These are phyloP conservation scores for Netelia melanura DNA, from an alignment of 2,888 invertebrate species.

Conservation along the genomic window DNA sequence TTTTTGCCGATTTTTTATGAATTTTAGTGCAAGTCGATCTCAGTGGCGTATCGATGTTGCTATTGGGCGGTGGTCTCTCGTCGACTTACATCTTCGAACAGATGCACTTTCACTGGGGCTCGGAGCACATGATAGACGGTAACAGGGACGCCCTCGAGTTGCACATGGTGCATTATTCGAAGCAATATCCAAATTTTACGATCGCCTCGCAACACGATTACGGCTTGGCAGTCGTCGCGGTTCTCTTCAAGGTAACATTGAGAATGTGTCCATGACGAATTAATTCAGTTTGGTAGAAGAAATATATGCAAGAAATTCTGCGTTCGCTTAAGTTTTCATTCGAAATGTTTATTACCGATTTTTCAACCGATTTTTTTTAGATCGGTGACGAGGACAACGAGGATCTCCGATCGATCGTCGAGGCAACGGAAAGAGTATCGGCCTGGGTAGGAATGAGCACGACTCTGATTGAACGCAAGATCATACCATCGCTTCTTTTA, in stretches of 20 bases:
- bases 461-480: slow-evolving; percentile 67
- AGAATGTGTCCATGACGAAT: background rate
- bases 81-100: slow-evolving; percentile 89
- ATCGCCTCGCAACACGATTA: slow-evolving; percentile 86
- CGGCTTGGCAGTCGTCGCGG: slow-evolving; percentile 89
- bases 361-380: slow-evolving; percentile 71
- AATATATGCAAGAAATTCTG: too few species aligned
- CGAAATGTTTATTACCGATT: background rate
- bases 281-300: too few species aligned
- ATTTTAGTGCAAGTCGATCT: slow-evolving; percentile 75
- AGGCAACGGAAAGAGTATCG: slow-evolving; percentile 73
- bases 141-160: slow-evolving; percentile 87
- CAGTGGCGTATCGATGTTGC: slow-evolving; percentile 72
- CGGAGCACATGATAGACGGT: slow-evolving; percentile 92
- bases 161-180: slow-evolving; percentile 89
- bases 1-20: background rate
- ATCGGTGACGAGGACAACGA: slow-evolving; percentile 74
- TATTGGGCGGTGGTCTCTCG: slow-evolving; percentile 87
- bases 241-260: slow-evolving; percentile 87
- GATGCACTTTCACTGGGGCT: slow-evolving; percentile 94
- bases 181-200: slow-evolving; percentile 85
- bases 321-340: background rate
- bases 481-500: slow-evolving; percentile 85
- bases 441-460: slow-evolving; percentile 72
- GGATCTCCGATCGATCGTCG: slow-evolving; percentile 74